phyloP scores from a whole-genome alignment of 2,797 vertebrate genomes.

The Dromococcyx pavoninus region DNA sequence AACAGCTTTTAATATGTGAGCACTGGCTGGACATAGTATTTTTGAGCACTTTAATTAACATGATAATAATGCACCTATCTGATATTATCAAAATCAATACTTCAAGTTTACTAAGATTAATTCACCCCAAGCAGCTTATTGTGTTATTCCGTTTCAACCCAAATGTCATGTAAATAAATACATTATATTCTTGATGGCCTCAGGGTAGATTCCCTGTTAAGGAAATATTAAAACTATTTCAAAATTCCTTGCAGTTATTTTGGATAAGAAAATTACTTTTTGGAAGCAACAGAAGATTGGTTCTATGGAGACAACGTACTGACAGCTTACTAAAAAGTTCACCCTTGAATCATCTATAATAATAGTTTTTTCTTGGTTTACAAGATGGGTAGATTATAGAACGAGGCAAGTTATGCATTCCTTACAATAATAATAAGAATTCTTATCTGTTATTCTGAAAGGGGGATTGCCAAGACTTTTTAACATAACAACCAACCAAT shows the following conservation, averaged over 20 bases:
- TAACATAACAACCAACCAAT: neutral
- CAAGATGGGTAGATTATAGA: conserved; percentile 45
- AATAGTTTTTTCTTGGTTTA: conserved; percentile 49
- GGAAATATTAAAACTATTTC: neutral
- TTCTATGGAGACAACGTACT: neutral
- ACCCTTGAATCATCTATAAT: conserved; percentile 43
- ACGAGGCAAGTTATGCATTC: conserved; percentile 26
- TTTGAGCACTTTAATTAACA: neutral
- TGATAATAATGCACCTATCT: neutral
- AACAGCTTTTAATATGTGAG: neutral
- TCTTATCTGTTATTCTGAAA: conserved; percentile 44
- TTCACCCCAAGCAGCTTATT: neutral
- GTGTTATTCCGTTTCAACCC: neutral
- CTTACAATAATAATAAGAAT: conserved; percentile 33
- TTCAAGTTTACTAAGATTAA: neutral
- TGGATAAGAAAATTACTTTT: conserved; percentile 31
- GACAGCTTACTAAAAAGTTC: conserved; percentile 40
- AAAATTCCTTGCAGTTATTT: conserved; percentile 35
- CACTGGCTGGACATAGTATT: neutral
- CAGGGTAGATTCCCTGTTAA: neutral
- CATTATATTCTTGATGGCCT: neutral
- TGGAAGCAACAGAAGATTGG: conserved; percentile 6
- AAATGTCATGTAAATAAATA: neutral
- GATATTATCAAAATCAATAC: neutral
- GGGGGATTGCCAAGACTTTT: conserved; percentile 21